Conservation (phyloP, 2,888 invertebrate genomes). For the Fissipunctia ypsillon region DNA sequence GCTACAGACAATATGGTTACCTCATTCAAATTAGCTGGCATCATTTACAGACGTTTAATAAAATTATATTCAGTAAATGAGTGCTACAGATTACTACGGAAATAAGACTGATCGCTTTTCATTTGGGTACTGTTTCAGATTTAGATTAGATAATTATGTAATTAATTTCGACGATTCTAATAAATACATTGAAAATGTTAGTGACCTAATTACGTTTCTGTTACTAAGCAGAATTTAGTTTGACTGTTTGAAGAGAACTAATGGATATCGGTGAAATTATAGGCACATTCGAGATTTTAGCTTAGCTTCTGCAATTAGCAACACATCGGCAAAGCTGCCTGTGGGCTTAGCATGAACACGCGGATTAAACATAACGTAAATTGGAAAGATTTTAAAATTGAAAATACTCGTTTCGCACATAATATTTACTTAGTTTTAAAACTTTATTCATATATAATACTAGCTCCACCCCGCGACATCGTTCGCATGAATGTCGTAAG, state of each 20-base stretch:
- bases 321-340: background rate
- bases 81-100: constrained; percentile 14
- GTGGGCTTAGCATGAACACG: too few species aligned
- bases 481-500: too few species aligned
- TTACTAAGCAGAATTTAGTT: background rate
- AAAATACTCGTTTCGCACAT: too few species aligned
- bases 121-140: constrained; percentile 5
- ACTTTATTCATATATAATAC: too few species aligned
- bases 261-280: background rate
- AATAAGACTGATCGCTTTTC: constrained; percentile 16
- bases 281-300: background rate
- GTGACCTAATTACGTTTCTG: constrained; percentile 4
- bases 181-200: background rate
- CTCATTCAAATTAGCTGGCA: constrained; percentile 43
- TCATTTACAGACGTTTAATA: constrained; percentile 46
- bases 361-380: too few species aligned
- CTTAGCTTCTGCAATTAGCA: background rate
- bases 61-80: constrained; percentile 33
- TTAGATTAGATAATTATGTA: constrained; percentile 12
- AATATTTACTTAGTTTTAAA: too few species aligned
- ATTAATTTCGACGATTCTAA: constrained; percentile 6
- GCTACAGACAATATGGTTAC: constrained; percentile 41
- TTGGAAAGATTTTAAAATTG: too few species aligned
- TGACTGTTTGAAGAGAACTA: too few species aligned
- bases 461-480: too few species aligned